Conservation (phyloP, 2,113 vertebrate genomes). For the Scartelaos histophorus region DNA sequence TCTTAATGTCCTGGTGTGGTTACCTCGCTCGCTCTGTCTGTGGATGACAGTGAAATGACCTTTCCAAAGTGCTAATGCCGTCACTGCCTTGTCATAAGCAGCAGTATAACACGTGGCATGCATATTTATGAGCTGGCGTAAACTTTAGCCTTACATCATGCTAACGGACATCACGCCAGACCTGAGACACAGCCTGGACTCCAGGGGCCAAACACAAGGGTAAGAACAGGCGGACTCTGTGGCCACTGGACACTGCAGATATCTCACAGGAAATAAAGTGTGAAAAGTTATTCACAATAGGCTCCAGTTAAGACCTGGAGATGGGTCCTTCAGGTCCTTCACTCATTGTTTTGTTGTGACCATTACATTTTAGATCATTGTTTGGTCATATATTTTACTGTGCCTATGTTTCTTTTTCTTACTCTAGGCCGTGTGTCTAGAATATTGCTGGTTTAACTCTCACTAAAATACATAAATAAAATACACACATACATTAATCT, state of each 20-base stretch:
- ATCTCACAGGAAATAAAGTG: neutral
- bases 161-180: conserved; percentile 64
- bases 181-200: conserved; percentile 61
- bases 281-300: neutral
- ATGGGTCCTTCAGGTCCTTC: too few relatives aligned
- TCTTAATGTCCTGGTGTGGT: conserved; percentile 55
- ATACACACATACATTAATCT: too few relatives aligned
- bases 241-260: neutral
- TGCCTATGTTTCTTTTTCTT: too few relatives aligned
- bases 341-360: too few relatives aligned
- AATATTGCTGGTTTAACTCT: too few relatives aligned
- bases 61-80: conserved; percentile 70
- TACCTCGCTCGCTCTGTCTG: conserved; percentile 55
- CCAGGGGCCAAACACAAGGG: neutral
- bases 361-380: too few relatives aligned
- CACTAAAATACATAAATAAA: too few relatives aligned
- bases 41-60: conserved; percentile 77
- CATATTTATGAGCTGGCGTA: conserved; percentile 78
- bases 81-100: conserved; percentile 72
- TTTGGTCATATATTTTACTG: too few relatives aligned
- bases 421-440: too few relatives aligned
- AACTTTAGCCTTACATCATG: conserved; percentile 68
- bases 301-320: too few relatives aligned
- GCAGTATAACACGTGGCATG: conserved; percentile 59
- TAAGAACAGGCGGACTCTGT: neutral